Evolutionary conservation across 2,113 vertebrate species (phyloP), one percentile per base, ranked within the genome.

Genomic region (Onychostoma macrolepis): DNA sequence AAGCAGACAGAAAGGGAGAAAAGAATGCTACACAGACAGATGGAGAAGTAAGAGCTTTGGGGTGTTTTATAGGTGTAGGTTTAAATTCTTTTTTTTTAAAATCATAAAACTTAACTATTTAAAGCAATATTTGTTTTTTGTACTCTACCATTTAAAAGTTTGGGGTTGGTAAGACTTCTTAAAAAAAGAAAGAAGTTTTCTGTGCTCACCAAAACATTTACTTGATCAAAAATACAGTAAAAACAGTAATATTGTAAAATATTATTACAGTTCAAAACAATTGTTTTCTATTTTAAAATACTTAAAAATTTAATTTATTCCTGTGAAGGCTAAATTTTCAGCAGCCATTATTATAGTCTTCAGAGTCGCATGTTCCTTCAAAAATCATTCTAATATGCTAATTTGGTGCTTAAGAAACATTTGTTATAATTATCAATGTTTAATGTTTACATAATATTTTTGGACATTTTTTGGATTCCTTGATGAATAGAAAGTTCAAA

Each of bases 41-140:
- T 95, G 3, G 87, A 95, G 71, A 95, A 93, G 95, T 95, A 95
- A 94, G 94, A 76, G 13, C 4, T 13, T 36, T 24, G 48, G 26
- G 10, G 58, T 48, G 26, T 30, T 26, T 65, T 78, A 21, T 21
- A 58, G 19, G n/a, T 50, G 19, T 24, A 21, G 30, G 11, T 13
- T 71, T 56, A 6, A 1, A n/a, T n/a, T n/a, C n/a, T n/a, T n/a
- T n/a, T n/a, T n/a, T n/a, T n/a, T n/a, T n/a, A 3, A 50, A 56
- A 56, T 7, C 17, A 5, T 24, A 24, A 24, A 75, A 43, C 71
- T n/a, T 43, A 2, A 72, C 33, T 72, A 24, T 72, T 43, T n/a
- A n/a, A 41, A 74, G 0, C 21, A 74, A 43, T n/a, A 15, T 13
- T n/a, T 74, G 4, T 74, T 43, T 45, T 75, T 41, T 71, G 30